These are phyloP conservation scores for Listronotus oregonensis DNA, from an alignment of 1,140 invertebrate species.

Conservation along the genomic window DNA sequence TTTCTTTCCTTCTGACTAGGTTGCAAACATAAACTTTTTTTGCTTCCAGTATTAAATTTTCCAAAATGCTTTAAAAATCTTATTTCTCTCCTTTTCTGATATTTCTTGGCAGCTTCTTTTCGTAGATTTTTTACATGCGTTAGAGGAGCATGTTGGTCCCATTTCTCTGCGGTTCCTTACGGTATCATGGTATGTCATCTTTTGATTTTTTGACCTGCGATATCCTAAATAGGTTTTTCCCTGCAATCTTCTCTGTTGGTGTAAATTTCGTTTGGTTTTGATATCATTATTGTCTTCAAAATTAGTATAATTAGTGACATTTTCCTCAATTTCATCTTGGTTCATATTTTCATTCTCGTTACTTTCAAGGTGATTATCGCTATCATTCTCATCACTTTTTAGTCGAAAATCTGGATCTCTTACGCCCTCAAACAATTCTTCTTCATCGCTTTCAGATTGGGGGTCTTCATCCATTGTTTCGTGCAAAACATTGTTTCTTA, in stretches of 20 bases:
- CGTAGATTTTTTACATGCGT: not conserved
- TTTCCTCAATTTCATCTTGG: no score
- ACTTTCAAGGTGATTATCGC: no score
- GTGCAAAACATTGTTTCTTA: no score
- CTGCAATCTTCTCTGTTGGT: not conserved
- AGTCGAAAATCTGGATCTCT: no score
- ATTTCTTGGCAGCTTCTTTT: not conserved
- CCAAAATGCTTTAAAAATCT: constrained; percentile 9
- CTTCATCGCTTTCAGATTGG: no score
- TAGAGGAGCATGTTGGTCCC: not conserved
- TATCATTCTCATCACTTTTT: no score
- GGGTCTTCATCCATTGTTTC: no score
- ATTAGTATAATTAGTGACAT: no score
- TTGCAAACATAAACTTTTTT: constrained; percentile 3
- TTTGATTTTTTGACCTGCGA: not conserved
- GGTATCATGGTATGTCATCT: not conserved
- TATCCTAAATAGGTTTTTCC: constrained; percentile 2
- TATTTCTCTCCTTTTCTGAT: not conserved
- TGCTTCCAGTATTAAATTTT: constrained; percentile 2
- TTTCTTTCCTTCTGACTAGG: not conserved
- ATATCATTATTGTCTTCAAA: no score
- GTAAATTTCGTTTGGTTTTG: not conserved
- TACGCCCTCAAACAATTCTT: no score
- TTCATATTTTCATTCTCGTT: no score
- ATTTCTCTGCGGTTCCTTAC: not conserved